Conservation (phyloP, 35 echinoderm and acorn worm species). For the Ophiothrix spiculata region DNA sequence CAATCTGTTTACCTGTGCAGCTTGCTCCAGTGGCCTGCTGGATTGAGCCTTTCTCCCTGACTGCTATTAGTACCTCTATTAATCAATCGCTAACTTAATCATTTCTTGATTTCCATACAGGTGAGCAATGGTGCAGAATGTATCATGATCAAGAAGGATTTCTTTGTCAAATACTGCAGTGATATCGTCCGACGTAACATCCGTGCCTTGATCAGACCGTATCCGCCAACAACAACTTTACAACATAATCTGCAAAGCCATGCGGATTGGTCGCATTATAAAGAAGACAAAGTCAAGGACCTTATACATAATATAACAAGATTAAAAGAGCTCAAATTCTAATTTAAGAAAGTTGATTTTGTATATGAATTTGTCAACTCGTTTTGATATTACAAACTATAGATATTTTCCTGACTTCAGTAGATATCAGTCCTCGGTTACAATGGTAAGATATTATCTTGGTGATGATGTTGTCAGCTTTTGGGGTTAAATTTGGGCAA, state of each 20-base stretch:
- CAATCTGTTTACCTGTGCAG: too few species aligned
- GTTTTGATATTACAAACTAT: too few species aligned
- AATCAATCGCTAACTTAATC: not conserved
- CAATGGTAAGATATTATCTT: too few species aligned
- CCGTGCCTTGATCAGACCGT: constrained; percentile 42
- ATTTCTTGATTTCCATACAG: not conserved
- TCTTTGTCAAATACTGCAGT: constrained; percentile 66
- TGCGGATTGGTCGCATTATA: constrained; percentile 79
- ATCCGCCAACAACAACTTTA: constrained; percentile 57
- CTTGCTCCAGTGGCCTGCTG: too few species aligned
- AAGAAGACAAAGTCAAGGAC: constrained; percentile 57
- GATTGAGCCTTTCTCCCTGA: too few species aligned
- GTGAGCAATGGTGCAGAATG: constrained; percentile 82
- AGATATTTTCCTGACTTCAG: too few species aligned
- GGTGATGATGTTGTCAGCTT: too few species aligned
- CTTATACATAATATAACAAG: constrained; percentile 45
- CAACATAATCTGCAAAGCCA: constrained; percentile 80
- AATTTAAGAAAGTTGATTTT: too few species aligned
- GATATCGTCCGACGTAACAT: constrained; percentile 61
- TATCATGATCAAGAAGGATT: constrained; percentile 82
- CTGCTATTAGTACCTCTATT: not conserved
- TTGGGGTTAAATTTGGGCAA: too few species aligned
- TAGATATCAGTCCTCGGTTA: too few species aligned
- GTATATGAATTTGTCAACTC: too few species aligned
- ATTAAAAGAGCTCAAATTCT: constrained; percentile 37